These are phyloP conservation scores for Tinea semifulvella DNA, from an alignment of 2,888 invertebrate genomes.

Conservation along the genomic window DNA sequence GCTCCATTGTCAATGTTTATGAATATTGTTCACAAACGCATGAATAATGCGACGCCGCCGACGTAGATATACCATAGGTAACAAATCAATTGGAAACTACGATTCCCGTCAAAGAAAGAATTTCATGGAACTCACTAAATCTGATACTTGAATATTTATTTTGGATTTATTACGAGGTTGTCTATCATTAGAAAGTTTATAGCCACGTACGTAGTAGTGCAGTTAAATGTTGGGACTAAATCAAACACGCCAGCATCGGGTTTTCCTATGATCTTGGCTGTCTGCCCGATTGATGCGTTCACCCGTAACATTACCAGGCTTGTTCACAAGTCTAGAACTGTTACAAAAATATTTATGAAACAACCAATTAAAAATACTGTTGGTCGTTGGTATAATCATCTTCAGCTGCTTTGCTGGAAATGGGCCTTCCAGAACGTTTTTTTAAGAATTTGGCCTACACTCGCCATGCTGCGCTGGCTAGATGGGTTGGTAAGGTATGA, in stretches of 20 bases:
- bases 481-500: no score
- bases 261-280: constrained; percentile 5
- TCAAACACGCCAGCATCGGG: not conserved
- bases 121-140: not conserved
- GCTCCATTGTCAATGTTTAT: constrained; percentile 1
- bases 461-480: no score
- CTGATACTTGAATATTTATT: constrained; percentile 5
- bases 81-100: constrained; percentile 10
- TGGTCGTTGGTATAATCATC: no score
- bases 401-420: no score
- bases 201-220: not conserved
- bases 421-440: no score
- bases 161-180: constrained; percentile 5
- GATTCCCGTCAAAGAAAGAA: not conserved
- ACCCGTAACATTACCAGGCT: constrained; percentile 7
- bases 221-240: constrained; percentile 2
- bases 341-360: no score
- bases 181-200: constrained; percentile 10
- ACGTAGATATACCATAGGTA: constrained; percentile 3
- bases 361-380: no score
- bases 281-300: constrained; percentile 8
- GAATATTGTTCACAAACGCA: constrained; percentile 9
- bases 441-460: no score
- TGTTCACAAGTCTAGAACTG: not conserved
- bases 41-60: constrained; percentile 10